phyloP scores from a whole-genome alignment of 2,797 vertebrate species.

The Poecilia wingei region DNA sequence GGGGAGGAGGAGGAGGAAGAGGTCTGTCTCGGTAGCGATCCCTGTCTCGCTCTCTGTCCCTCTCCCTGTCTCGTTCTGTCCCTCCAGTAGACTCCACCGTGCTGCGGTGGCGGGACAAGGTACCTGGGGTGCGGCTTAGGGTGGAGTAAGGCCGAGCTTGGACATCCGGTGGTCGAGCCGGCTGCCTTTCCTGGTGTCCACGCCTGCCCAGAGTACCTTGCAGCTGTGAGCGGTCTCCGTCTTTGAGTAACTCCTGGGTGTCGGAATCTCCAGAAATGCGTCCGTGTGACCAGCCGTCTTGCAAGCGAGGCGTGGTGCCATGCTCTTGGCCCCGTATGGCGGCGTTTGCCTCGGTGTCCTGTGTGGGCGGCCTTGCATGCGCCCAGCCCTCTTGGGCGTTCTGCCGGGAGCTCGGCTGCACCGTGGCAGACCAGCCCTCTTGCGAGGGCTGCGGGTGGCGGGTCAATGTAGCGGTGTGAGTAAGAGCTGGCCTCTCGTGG shows the following conservation, averaged over 20 bases:
- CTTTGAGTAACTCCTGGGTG: slow-evolving; percentile 68
- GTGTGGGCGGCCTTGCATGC: slow-evolving; percentile 62
- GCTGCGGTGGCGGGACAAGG: slow-evolving; percentile 71
- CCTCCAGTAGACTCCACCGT: slow-evolving; percentile 47
- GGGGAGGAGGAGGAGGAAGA: slow-evolving; percentile 81
- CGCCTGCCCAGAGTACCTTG: slow-evolving; percentile 77
- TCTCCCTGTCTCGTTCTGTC: slow-evolving; percentile 53
- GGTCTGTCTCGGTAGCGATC: slow-evolving; percentile 79
- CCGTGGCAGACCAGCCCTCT: slow-evolving; percentile 73
- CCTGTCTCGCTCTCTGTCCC: slow-evolving; percentile 62
- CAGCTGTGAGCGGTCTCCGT: slow-evolving; percentile 73
- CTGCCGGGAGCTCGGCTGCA: slow-evolving; percentile 65
- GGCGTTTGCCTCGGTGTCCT: slow-evolving; percentile 61
- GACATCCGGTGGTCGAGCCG: slow-evolving; percentile 67
- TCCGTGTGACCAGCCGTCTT: slow-evolving; percentile 74
- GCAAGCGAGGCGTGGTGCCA: slow-evolving; percentile 60
- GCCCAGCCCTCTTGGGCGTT: slow-evolving; percentile 70
- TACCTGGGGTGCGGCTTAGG: slow-evolving; percentile 72
- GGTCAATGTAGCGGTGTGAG: slow-evolving; percentile 73
- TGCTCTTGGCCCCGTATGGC: slow-evolving; percentile 65
- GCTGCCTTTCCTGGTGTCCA: slow-evolving; percentile 72
- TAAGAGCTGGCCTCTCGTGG: slow-evolving; percentile 59
- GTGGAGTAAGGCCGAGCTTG: slow-evolving; percentile 77
- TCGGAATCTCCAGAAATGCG: slow-evolving; percentile 55
- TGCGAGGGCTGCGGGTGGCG: slow-evolving; percentile 66